Evolutionary conservation across 2,888 invertebrate genomes (phyloP).

Genomic region (Dorcus hopei): DNA sequence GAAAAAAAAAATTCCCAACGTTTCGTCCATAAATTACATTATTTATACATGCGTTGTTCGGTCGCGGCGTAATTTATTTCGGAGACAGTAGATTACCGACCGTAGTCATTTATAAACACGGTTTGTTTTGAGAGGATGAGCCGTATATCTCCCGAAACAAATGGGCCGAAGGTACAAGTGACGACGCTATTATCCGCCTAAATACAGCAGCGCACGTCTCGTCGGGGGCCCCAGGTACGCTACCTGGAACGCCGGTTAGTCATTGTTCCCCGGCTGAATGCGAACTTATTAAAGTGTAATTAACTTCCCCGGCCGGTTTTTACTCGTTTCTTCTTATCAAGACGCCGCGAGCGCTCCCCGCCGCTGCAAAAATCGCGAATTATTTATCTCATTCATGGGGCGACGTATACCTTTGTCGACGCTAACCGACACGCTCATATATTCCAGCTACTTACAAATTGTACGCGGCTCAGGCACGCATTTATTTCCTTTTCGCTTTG

Average conservation of each 20-base stretch:
- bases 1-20: constrained; percentile 9
- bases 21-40: constrained; percentile 17
- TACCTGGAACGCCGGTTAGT: constrained; percentile 4
- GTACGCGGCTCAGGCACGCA: too few relatives aligned
- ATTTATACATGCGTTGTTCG: constrained; percentile 11
- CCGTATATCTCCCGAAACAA: constrained; percentile 17
- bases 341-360: not conserved
- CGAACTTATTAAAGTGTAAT: constrained; percentile 13
- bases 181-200: constrained; percentile 11
- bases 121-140: constrained; percentile 11
- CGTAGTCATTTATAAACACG: constrained; percentile 17
- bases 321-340: not conserved
- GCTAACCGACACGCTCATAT: constrained; percentile 11
- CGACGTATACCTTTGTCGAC: constrained; percentile 12
- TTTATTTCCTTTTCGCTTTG: too few relatives aligned
- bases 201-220: constrained; percentile 3
- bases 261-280: constrained; percentile 9
- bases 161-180: constrained; percentile 12
- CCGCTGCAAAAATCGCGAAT: constrained; percentile 12
- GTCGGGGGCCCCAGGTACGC: not conserved
- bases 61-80: constrained; percentile 18
- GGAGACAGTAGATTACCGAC: constrained; percentile 20
- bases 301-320: constrained; percentile 9
- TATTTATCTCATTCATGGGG: constrained; percentile 13
- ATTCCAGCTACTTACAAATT: constrained; percentile 1